Evolutionary conservation across 2,113 vertebrate genomes (phyloP), one percentile per base, ranked within the genome.

Genomic region (Caranx ignobilis): DNA sequence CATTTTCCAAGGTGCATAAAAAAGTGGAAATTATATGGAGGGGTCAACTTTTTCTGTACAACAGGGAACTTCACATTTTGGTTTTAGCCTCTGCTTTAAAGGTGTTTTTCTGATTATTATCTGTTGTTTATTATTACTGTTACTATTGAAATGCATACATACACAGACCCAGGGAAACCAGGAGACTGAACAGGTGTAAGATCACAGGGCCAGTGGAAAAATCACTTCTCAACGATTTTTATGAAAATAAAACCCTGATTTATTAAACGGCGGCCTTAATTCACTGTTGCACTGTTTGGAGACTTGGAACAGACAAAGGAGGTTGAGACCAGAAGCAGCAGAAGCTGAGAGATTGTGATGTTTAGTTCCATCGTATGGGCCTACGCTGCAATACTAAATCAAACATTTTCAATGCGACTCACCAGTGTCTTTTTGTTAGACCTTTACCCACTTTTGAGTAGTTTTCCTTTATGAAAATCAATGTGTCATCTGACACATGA

Each of bases 221-320:
- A 5, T 3, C 0, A 11, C 32, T 61, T n/a, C 45, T 68, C 6
- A 37, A 61, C n/a, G 18, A 48, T 47, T 50, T 26, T 39, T 45
- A 11, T 31, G 18, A 31, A 19, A 34, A 26, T 26, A 1, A 9
- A n/a, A n/a, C 6, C 26, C 19, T 45, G 10, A 31, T 68, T 50
- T 32, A n/a, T 60, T 41, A 26, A 56, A 26, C 18, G 2, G 11
- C 12, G 0, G 5, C 11, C 54, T 70, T 19, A 41, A 45, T 21
- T 35, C 13, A 13, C 13, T n/a, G 9, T 80, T 57, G 18, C 19
- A 19, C 47, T 45, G 64, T 84, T 83, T 71, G 85, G 5, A 21
- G 68, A 80, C 85, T 54, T 87, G 85, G 63, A 70, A 74, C 19
- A 83, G 68, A 83, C 72, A 79, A 79, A 71, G 75, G 19, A 37